Conservation (phyloP, 2,797 vertebrate species). For the Champsocephalus esox region DNA sequence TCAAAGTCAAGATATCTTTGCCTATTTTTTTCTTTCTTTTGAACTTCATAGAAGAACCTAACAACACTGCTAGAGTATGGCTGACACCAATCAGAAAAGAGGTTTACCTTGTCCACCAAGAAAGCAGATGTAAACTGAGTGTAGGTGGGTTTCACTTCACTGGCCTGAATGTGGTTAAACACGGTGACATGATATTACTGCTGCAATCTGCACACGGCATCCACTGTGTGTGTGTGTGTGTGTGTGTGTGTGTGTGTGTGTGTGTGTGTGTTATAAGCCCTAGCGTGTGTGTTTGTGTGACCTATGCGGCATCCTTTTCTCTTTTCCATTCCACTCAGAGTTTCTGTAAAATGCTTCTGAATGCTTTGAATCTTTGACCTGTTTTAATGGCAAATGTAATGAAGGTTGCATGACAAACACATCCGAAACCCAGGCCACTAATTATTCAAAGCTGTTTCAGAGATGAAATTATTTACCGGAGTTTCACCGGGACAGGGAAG, state of each 20-base stretch:
- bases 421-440: slow-evolving; percentile 28
- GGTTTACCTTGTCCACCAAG: slow-evolving; percentile 9
- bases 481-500: slow-evolving; percentile 14
- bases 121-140: slow-evolving; percentile 32
- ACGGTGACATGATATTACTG: slow-evolving; percentile 19
- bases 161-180: slow-evolving; percentile 33
- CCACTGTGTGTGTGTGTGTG: slow-evolving; percentile 4
- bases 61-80: background rate
- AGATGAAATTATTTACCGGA: slow-evolving; percentile 1
- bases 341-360: slow-evolving; percentile 27
- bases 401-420: background rate
- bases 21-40: background rate
- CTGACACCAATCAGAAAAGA: background rate
- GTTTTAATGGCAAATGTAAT: slow-evolving; percentile 21
- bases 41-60: background rate
- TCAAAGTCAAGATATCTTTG: background rate
- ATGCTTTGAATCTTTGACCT: slow-evolving; percentile 38
- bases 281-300: slow-evolving; percentile 22
- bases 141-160: slow-evolving; percentile 47
- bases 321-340: slow-evolving; percentile 46
- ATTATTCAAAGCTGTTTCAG: slow-evolving; percentile 51
- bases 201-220: slow-evolving; percentile 18
- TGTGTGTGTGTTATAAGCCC: slow-evolving; percentile 1
- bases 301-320: slow-evolving; percentile 36
- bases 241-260: background rate